Percentiles rank a stretch among this genome's conserved stretches.
phyloP scores from a whole-genome alignment of 2,797 vertebrate species.

The Orestias chungarensis region DNA sequence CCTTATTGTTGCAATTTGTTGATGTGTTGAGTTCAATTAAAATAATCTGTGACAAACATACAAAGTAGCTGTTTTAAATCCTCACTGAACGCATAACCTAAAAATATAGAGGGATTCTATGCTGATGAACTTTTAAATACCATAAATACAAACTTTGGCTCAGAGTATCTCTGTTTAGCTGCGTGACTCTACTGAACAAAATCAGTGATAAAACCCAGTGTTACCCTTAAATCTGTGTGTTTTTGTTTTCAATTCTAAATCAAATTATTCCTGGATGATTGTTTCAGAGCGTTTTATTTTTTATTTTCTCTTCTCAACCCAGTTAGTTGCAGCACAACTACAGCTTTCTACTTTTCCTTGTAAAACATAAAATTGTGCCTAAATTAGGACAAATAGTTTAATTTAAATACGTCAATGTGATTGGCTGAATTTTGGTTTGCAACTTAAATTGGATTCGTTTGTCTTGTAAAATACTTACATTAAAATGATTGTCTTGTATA shows the following conservation, averaged over 20 bases:
- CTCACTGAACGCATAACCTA: too few species aligned
- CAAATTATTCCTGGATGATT: not conserved
- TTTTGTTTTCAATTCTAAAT: not conserved
- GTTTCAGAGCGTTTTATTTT: not conserved
- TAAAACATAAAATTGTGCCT: too few species aligned
- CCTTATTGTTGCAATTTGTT: not conserved
- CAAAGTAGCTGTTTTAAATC: too few species aligned
- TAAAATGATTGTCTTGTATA: not conserved
- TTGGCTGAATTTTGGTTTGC: not conserved
- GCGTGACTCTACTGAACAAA: not conserved
- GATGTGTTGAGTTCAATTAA: not conserved
- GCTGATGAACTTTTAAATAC: not conserved
- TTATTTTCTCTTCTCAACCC: not conserved
- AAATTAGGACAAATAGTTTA: too few species aligned
- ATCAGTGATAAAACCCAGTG: not conserved
- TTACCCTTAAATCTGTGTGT: not conserved
- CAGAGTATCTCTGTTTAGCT: not conserved
- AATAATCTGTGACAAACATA: not conserved
- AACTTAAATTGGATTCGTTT: not conserved
- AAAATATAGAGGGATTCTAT: too few species aligned
- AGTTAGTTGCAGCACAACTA: not conserved
- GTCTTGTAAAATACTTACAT: not conserved
- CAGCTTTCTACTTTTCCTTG: not conserved
- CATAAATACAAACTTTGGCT: not conserved
- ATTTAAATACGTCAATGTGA: not conserved